Evolutionary conservation across 2,888 invertebrate species (phyloP).

Genomic region (Noctua janthe): DNA sequence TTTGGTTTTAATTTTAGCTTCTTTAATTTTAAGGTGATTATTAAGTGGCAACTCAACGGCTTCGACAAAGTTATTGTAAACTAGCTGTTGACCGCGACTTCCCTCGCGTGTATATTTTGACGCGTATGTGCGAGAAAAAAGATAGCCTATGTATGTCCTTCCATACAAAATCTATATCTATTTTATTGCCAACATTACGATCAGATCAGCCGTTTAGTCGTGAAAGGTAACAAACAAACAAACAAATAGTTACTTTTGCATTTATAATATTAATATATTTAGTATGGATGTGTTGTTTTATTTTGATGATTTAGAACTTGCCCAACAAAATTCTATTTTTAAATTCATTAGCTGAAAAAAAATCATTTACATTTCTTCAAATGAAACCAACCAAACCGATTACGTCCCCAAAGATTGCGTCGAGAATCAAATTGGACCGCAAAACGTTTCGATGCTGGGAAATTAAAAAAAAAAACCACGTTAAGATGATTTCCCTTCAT

Average conservation of each 20-base stretch:
- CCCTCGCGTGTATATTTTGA: background rate
- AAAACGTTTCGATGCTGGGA: conserved; percentile 60
- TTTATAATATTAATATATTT: no score
- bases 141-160: no score
- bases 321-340: background rate
- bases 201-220: no score
- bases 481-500: conserved; percentile 80
- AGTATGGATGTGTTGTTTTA: background rate
- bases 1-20: conserved; percentile 18
- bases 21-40: background rate
- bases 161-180: no score
- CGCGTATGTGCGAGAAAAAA: no score
- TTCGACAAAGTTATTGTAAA: background rate
- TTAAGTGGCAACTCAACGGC: background rate
- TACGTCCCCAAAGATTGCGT: conserved; percentile 10
- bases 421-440: conserved; percentile 60
- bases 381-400: conserved; percentile 28
- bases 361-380: conserved; percentile 9
- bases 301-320: background rate
- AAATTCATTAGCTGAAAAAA: conserved; percentile 2
- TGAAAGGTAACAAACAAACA: no score
- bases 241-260: no score
- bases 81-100: background rate
- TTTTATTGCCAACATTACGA: no score
- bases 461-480: conserved; percentile 74